Conservation (phyloP, 2,888 invertebrate species). For the Drosophila mimetica region DNA sequence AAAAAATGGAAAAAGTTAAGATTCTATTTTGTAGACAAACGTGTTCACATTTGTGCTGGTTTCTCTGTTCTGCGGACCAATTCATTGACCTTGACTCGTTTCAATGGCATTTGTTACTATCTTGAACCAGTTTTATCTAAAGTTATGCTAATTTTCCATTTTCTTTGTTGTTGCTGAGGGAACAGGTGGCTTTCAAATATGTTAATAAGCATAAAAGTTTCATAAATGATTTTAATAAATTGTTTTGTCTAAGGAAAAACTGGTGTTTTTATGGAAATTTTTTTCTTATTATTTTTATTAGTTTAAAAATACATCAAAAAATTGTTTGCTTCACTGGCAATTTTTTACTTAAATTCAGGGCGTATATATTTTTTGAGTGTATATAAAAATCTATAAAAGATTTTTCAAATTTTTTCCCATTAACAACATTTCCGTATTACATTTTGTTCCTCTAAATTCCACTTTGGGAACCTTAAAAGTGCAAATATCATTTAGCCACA, state of each 20-base stretch:
- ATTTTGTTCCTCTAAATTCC: background rate
- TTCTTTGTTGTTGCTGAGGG: background rate
- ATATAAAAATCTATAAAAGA: too few relatives aligned
- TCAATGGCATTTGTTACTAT: conserved; percentile 10
- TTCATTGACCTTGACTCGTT: conserved; percentile 16
- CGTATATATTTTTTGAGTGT: too few relatives aligned
- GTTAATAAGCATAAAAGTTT: background rate
- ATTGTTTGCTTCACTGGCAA: too few relatives aligned
- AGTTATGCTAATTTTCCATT: conserved; percentile 18
- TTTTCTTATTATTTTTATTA: too few relatives aligned
- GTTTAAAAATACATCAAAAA: too few relatives aligned
- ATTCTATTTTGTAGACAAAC: too few relatives aligned
- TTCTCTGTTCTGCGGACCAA: background rate
- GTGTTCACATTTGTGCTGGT: background rate
- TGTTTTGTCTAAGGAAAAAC: conserved; percentile 2
- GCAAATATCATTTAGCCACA: conserved; percentile 9
- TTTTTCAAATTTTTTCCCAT: too few relatives aligned
- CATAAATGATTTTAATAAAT: conserved; percentile 1
- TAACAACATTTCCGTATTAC: conserved; percentile 8
- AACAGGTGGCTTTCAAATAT: background rate
- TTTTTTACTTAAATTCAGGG: too few relatives aligned
- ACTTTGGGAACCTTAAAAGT: conserved; percentile 15
- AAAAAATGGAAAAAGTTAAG: background rate
- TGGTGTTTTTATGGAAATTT: background rate
- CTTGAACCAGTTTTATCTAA: conserved; percentile 12